A percentile compares a stretch with the other conserved stretches of the same genome.
Evolutionary conservation across 35 echinoderm and acorn worm species (phyloP).

Genomic region (Lytechinus pictus): DNA sequence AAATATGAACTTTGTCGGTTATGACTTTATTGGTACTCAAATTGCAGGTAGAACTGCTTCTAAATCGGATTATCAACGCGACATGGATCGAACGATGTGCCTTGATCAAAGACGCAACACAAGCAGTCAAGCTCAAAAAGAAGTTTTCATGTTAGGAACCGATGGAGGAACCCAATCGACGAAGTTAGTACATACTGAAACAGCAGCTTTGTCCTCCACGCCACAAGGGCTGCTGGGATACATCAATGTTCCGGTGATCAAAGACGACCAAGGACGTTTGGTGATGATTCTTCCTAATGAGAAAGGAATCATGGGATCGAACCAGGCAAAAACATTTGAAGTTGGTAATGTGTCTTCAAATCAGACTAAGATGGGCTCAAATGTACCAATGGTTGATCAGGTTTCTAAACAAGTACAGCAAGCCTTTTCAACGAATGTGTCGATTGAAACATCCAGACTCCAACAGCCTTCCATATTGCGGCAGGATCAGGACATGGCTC

Average conservation of each 20-base stretch:
- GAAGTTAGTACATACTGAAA: neutral
- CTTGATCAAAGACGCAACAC: neutral
- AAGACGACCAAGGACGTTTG: constrained; percentile 23
- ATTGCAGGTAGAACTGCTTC: neutral
- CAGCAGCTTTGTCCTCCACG: neutral
- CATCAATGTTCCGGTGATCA: constrained; percentile 39
- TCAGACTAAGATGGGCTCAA: neutral
- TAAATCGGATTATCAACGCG: neutral
- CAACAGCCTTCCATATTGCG: neutral
- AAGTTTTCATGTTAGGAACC: neutral
- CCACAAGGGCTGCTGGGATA: neutral
- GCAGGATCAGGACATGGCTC: neutral
- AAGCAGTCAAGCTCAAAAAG: neutral
- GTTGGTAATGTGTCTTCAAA: neutral
- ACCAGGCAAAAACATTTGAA: neutral
- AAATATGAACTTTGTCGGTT: neutral
- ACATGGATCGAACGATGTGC: neutral
- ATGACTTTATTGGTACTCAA: neutral
- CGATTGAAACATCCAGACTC: neutral
- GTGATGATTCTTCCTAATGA: constrained; percentile 37
- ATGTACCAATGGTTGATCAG: neutral
- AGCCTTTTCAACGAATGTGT: neutral
- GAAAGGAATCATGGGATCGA: neutral
- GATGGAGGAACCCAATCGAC: neutral
- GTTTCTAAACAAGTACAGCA: neutral